Evolutionary conservation across 2,888 invertebrate genomes (phyloP).

Genomic region (Tethea ocularis): DNA sequence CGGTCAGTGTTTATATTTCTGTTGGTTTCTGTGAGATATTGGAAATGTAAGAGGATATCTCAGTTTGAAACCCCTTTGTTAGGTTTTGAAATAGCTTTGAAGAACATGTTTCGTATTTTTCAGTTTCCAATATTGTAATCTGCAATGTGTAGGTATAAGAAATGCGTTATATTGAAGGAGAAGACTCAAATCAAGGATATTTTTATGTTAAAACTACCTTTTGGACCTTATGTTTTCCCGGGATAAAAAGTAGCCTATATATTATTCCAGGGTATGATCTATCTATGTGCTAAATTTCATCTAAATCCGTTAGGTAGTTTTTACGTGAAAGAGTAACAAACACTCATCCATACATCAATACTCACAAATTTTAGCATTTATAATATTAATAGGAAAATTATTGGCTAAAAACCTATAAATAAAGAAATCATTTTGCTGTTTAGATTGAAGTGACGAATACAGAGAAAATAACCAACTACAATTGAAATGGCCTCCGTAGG

Average conservation of each 20-base stretch:
- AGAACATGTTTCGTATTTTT: background rate
- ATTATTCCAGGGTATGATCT: background rate
- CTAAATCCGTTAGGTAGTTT: background rate
- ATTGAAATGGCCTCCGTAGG: background rate
- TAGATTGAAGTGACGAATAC: background rate
- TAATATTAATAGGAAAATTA: too few species aligned
- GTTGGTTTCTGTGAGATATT: too few species aligned
- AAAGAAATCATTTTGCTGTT: background rate
- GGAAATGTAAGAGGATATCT: background rate
- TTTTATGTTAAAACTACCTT: too few species aligned
- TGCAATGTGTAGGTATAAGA: too few species aligned
- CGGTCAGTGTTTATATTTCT: slow-evolving; percentile 27
- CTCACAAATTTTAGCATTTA: too few species aligned
- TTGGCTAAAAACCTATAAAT: too few species aligned
- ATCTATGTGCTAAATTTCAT: background rate
- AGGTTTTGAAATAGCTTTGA: background rate
- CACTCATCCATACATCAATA: too few species aligned
- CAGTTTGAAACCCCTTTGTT: background rate
- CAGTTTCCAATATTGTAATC: background rate
- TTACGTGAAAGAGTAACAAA: too few species aligned
- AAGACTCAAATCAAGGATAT: too few species aligned
- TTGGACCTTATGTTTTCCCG: too few species aligned
- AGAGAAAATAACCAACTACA: background rate
- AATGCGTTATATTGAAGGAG: too few species aligned
- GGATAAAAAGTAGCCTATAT: too few species aligned